Evolutionary conservation across 2,113 vertebrate genomes (phyloP).

Genomic region (Halichoeres trimaculatus): DNA sequence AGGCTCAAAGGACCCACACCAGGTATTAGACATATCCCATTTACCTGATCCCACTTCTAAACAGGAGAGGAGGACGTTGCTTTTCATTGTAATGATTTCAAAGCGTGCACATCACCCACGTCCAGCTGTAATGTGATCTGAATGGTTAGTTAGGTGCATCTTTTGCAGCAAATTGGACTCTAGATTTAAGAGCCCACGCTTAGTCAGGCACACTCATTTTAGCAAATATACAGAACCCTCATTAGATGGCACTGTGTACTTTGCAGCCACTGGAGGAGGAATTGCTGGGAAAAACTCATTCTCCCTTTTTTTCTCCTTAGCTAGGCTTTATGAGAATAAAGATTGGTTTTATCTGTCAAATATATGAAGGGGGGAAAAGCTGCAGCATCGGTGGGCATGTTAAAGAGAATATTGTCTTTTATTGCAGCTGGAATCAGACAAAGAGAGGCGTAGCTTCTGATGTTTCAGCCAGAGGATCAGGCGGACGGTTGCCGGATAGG

Average conservation of each 20-base stretch:
- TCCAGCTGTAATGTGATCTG: constrained; percentile 29
- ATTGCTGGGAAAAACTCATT: constrained; percentile 20
- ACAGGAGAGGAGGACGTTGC: constrained; percentile 12
- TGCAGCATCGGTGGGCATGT: constrained; percentile 48
- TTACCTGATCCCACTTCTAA: constrained; percentile 16
- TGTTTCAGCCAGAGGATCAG: constrained; percentile 63
- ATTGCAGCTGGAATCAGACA: constrained; percentile 68
- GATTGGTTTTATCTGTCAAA: constrained; percentile 72
- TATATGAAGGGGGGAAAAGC: constrained; percentile 29
- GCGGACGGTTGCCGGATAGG: constrained; percentile 61
- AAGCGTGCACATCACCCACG: constrained; percentile 24
- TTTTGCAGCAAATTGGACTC: constrained; percentile 56
- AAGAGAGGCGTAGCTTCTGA: constrained; percentile 57
- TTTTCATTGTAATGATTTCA: constrained; percentile 41
- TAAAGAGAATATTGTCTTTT: constrained; percentile 68
- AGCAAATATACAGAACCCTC: constrained; percentile 58
- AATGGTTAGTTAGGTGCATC: constrained; percentile 44
- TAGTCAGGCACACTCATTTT: constrained; percentile 22
- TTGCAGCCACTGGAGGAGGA: constrained; percentile 42
- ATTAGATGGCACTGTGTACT: constrained; percentile 72
- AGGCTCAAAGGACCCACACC: constrained; percentile 1
- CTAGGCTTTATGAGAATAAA: constrained; percentile 69
- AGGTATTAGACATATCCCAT: constrained; percentile 37
- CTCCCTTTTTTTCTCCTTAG: constrained; percentile 4
- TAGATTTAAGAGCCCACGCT: background rate